Evolutionary conservation across 2,888 invertebrate genomes (phyloP), one percentile per base, ranked within the genome.

Genomic region (Acronicta aceris): DNA sequence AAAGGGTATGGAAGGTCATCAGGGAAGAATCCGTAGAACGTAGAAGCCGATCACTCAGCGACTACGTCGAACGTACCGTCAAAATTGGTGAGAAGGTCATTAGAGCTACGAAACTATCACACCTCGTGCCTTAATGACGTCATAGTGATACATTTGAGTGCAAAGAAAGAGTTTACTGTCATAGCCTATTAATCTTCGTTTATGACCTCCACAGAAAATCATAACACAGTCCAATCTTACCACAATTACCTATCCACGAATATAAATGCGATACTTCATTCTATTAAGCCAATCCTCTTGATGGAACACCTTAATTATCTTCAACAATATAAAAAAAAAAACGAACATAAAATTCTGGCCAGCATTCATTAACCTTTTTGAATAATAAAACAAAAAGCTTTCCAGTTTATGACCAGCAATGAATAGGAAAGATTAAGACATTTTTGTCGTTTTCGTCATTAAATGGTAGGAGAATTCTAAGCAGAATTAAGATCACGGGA

Each of bases 401-500:
- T 33, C 54, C 46, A 45, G 56, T 76, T 78, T 43, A 62, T 46
- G 46, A 7, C 59, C 50, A 46, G 67, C 60, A 59, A 74, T 69
- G 80, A 78, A 79, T 64, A 21, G 42, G 17, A 47, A 50, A 71
- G 15, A 17, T 17, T 41, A 21, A 41, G 36, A 40, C 45, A 30
- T 36, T 42, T 16, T n/a, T 13, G 38, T 38, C n/a, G 17, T 60
- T 69, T 67, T 57, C n/a, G 51, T 66, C 63, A 69, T 64, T 66
- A 54, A 57, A 48, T 17, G 27, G 42, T 43, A 38, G 58, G 46
- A 57, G 57, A 65, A 66, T 74, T 64, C 63, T 64, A 59, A 65
- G 68, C 64, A 65, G 69, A 74, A 76, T 73, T 73, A 63, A 64
- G 64, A 60, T 65, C 59, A 40, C n/a, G 53, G 58, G 66, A 63